phyloP scores from a whole-genome alignment of 2,888 invertebrate species.

The Lasioglossum malachurum region DNA sequence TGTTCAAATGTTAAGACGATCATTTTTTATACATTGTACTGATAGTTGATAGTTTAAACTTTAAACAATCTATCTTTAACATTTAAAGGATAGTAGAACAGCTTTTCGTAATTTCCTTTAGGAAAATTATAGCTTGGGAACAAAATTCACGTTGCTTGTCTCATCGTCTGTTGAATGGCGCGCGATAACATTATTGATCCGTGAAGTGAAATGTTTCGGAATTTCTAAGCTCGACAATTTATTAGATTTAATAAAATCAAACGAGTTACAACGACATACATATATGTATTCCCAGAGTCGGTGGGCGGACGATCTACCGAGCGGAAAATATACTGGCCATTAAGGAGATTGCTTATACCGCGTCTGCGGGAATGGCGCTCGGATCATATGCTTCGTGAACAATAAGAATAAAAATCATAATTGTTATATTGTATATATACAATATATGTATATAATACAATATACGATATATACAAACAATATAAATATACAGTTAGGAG shows the following conservation, averaged over 20 bases:
- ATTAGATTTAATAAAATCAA: slow-evolving; percentile 82
- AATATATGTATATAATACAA: too few relatives aligned
- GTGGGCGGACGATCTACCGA: slow-evolving; percentile 63
- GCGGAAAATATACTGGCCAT: slow-evolving; percentile 79
- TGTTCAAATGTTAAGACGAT: background rate
- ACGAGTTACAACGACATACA: slow-evolving; percentile 78
- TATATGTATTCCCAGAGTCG: slow-evolving; percentile 75
- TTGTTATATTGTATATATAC: too few relatives aligned
- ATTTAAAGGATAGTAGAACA: background rate
- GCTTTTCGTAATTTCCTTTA: background rate
- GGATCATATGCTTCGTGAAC: slow-evolving; percentile 65
- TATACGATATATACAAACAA: too few relatives aligned
- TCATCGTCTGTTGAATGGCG: slow-evolving; percentile 21
- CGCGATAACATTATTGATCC: slow-evolving; percentile 55
- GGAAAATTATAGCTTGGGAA: background rate
- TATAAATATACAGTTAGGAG: too few relatives aligned
- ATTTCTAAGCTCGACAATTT: slow-evolving; percentile 65
- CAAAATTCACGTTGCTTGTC: background rate
- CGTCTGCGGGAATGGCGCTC: slow-evolving; percentile 62
- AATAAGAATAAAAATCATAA: slow-evolving; percentile 48
- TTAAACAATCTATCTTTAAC: too few relatives aligned
- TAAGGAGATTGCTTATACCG: slow-evolving; percentile 81
- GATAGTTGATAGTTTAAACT: background rate
- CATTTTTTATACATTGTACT: background rate
- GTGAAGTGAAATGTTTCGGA: slow-evolving; percentile 57